Evolutionary conservation across 1,140 invertebrate genomes (phyloP), one percentile per base, ranked within the genome.

Genomic region (Sminthurides bifidus): DNA sequence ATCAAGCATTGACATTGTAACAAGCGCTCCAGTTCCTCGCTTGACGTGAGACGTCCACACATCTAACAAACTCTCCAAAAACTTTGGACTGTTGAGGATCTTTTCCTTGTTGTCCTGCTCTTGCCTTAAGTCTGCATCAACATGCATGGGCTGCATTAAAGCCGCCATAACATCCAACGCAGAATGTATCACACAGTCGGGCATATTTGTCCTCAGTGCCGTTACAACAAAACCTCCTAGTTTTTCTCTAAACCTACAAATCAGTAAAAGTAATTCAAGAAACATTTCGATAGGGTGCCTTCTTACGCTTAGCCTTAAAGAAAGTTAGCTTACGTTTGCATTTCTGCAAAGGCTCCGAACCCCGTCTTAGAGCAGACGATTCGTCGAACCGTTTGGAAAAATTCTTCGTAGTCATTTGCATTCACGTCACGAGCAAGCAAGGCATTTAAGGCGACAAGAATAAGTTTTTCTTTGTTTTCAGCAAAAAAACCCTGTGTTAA

Each of bases 81-180:
- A 99, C 52, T 83, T 81, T 67, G 85, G 82, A 3, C 86, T 92
- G 56, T 92, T 91, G 14, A 99, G 75, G 58, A 99, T 77, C 54
- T 90, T 93, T 58, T 87, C 85, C 77, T 99, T 99, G 71, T 98
- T 99, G 27, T 95, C 73, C 72, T 99, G 96, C 69, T 99, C 95
- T 72, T 96, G 92, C 64, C 91, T 78, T 27, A 99, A 66, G 66
- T 83, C 81, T 70, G 92, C 94, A 70, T 97, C 89, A 64, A 90
- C 83, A 72, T 98, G 94, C 87, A 98, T 97, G 1, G 95, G 95
- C 73, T 97, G 92, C 88, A 98, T 94, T 12, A 99, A 76, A 27
- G 94, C 90, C 74, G 91, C 94, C 48, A 98, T 80, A 75, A 95
- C 93, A 73, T 99, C 95, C 56, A 98, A 81, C 12, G 92, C 92